Evolutionary conservation across 2,888 invertebrate genomes (phyloP).

Genomic region (Agapetus fuscipes): DNA sequence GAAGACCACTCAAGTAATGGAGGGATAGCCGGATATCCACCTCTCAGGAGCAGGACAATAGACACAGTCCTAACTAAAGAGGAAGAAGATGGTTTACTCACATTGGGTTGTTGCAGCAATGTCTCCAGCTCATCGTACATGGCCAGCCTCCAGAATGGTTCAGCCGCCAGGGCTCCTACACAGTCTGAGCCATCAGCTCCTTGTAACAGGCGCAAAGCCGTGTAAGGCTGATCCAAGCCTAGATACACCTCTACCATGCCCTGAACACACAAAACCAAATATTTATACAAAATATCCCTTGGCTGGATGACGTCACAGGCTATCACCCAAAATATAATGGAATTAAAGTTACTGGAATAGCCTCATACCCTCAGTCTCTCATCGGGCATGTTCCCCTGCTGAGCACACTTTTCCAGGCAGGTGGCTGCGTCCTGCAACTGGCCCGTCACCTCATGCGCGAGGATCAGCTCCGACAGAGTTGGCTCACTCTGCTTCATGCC

Average conservation of each 20-base stretch:
- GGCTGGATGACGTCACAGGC: no score
- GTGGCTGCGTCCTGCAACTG: slow-evolving; percentile 75
- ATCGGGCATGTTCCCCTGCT: slow-evolving; percentile 42
- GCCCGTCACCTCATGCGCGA: slow-evolving; percentile 78
- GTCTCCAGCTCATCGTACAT: slow-evolving; percentile 71
- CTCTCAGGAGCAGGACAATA: no score
- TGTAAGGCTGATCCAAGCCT: slow-evolving; percentile 78
- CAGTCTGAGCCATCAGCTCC: slow-evolving; percentile 53
- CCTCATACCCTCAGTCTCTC: slow-evolving; percentile 35
- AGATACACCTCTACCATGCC: slow-evolving; percentile 83
- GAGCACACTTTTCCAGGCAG: slow-evolving; percentile 77
- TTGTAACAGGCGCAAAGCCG: slow-evolving; percentile 66
- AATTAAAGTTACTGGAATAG: no score
- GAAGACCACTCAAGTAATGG: no score
- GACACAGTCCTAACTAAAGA: no score
- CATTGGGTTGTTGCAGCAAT: slow-evolving; percentile 44
- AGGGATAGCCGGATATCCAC: no score
- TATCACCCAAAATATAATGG: no score
- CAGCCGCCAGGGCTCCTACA: slow-evolving; percentile 59
- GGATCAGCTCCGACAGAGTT: slow-evolving; percentile 70
- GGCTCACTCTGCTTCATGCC: slow-evolving; percentile 68
- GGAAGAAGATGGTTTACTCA: no score
- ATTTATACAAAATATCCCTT: not conserved
- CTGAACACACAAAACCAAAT: slow-evolving; percentile 31
- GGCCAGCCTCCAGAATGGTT: slow-evolving; percentile 81